Evolutionary conservation across 2,113 vertebrate genomes (phyloP), one percentile per base, ranked within the genome.

Genomic region (Cryptomyrus ogoouensis): DNA sequence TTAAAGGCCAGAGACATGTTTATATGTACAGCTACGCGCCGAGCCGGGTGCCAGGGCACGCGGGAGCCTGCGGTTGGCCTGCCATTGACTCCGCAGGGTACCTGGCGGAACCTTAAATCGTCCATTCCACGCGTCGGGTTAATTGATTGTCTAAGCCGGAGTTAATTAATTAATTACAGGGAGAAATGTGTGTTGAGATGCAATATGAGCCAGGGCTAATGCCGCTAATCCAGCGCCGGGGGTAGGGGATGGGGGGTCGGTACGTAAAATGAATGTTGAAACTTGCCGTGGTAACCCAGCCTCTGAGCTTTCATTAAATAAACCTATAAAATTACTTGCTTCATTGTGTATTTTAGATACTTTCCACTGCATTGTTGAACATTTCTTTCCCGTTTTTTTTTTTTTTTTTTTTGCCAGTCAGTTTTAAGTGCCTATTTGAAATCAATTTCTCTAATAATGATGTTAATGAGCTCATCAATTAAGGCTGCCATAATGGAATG

Each of bases 361-460:
- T 97, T 97, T 96, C 96, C 93, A 95, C 96, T 94, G 95, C 96
- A 96, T 96, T 95, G 94, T 94, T 91, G 10, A 93, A 94, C 95
- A 96, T 97, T 96, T 94, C 96, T 95, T 96, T 94, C 96, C 96
- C 96, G 94, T 96, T 96, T 86, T 85, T 85, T 85, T 83, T 46
- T 24, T 84, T 83, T 83, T 47, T 84, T 47, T 46, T 46, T 93
- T 92, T 93, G 92, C 95, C 96, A 95, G 95, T 96, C 95, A 96
- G 96, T 97, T 98, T 98, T 98, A 98, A 98, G 97, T 97, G 97
- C 97, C 97, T 99, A 99, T 99, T 99, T 98, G 98, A 99, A 99
- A 99, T 99, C 98, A 99, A 99, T 99, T 99, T 98, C 98, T 98
- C 98, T 98, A 98, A 99, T 99, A 99, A 99, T 97, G 97, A 98